Evolutionary conservation across 2,888 invertebrate genomes (phyloP).

Genomic region (Osmoderma eremita): DNA sequence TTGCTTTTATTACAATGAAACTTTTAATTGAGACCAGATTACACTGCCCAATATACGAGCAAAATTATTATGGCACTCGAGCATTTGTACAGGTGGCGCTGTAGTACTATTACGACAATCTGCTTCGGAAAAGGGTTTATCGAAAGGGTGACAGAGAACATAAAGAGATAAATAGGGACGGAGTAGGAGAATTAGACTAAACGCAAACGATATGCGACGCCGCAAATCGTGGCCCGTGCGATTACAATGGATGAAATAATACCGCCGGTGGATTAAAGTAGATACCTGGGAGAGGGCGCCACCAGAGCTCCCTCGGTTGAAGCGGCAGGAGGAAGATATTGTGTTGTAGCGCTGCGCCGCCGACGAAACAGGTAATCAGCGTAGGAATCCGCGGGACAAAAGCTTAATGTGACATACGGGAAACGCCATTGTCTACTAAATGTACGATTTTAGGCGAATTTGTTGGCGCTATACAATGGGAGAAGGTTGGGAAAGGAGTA

Average conservation of each 20-base stretch:
- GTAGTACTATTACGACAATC: neutral
- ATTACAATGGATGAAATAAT: slow-evolving; percentile 56
- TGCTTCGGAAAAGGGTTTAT: neutral
- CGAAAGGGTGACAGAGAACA: neutral
- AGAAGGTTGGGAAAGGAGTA: slow-evolving; percentile 33
- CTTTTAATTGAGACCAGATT: slow-evolving; percentile 20
- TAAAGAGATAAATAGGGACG: neutral
- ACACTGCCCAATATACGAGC: neutral
- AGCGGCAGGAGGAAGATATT: slow-evolving; percentile 55
- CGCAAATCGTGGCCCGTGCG: slow-evolving; percentile 48
- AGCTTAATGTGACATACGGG: slow-evolving; percentile 56
- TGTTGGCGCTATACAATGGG: slow-evolving; percentile 29
- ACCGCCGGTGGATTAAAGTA: slow-evolving; percentile 52
- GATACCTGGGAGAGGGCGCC: slow-evolving; percentile 47
- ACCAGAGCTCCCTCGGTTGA: slow-evolving; percentile 39
- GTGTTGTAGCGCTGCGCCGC: slow-evolving; percentile 51
- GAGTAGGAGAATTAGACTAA: slow-evolving; percentile 22
- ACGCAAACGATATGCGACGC: slow-evolving; percentile 38
- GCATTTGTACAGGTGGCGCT: neutral
- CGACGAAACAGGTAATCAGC: slow-evolving; percentile 53
- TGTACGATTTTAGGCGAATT: slow-evolving; percentile 49
- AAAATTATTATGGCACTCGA: slow-evolving; percentile 27
- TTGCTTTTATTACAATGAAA: neutral
- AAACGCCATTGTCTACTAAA: slow-evolving; percentile 54
- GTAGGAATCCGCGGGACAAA: slow-evolving; percentile 51